Evolutionary conservation across 1,140 invertebrate genomes (phyloP), one percentile per base, ranked within the genome.

Genomic region (Apis laboriosa): DNA sequence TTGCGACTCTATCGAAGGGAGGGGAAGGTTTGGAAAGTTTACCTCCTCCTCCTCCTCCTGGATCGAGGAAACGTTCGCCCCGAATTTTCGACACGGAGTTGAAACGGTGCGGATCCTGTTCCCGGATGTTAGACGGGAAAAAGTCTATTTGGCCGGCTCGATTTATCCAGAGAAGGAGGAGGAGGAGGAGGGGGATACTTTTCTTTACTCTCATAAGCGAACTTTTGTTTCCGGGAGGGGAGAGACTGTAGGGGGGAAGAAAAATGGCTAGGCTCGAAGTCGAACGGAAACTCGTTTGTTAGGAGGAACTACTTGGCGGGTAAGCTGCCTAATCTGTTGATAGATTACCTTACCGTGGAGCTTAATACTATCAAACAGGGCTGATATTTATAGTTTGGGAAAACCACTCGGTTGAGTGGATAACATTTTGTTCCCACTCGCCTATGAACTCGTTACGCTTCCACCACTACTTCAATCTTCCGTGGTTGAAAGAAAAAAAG

Each of bases 261-360:
- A 66, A 43, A 66, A 34, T 66, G 5, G 28, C 28, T 64, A 43
- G 9, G 28, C 17, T 19, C 7, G 7, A 60, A 19, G 17, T 60
- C 58, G 58, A 60, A 60, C 58, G 9, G 53, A n/a, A 21, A 68
- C 43, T n/a, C 66, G 66, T 68, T 51, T 49, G 12, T 68, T n/a
- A 68, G n/a, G 19, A 19, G 15, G 2, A 28, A 21, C 34, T 43
- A 43, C 64, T 67, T 21, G 28, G 17, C 19, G 28, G 43, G 34
- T 43, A 67, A 67, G 34, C 19, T 67, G 5, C 34, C 34, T 67
- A 67, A 67, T 67, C 64, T 67, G 28, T 43, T 67, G 64, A 67
- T 67, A 43, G 64, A 67, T 67, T 43, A 67, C 34, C 64, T 21
- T 21, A 43, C 9, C 34, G 34, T 34, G 9, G 7, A 67, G 64